phyloP scores from a whole-genome alignment of 2,797 vertebrate genomes.

The Sebastes hubbsi region DNA sequence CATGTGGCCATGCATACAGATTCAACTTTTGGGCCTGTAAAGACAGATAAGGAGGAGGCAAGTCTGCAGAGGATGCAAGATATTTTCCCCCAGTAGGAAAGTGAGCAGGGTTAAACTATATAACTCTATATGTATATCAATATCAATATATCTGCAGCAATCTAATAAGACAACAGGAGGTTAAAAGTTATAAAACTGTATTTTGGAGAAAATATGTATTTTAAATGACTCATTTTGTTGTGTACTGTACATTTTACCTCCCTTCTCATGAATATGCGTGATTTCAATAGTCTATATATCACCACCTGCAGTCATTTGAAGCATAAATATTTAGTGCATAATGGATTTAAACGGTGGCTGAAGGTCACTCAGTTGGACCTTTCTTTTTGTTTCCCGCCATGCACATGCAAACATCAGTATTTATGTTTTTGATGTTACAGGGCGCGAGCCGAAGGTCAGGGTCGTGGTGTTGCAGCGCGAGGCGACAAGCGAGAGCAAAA shows the following conservation, averaged over 20 bases:
- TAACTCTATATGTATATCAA: background rate
- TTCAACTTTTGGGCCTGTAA: slow-evolving; percentile 31
- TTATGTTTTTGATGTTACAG: slow-evolving; percentile 52
- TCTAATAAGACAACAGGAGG: background rate
- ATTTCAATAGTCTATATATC: background rate
- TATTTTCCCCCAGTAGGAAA: background rate
- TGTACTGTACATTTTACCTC: background rate
- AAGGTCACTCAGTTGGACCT: slow-evolving; percentile 3
- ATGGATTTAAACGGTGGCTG: slow-evolving; percentile 11
- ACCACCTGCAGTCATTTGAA: background rate
- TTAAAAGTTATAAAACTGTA: background rate
- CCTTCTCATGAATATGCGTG: background rate
- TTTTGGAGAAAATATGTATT: background rate
- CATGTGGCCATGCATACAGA: slow-evolving; percentile 27
- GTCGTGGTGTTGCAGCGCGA: slow-evolving; percentile 75
- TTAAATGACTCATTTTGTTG: background rate
- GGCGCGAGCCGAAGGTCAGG: slow-evolving; percentile 79
- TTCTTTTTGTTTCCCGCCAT: slow-evolving; percentile 14
- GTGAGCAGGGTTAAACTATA: background rate
- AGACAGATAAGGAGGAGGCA: slow-evolving; percentile 27
- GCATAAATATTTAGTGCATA: background rate
- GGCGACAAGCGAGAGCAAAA: slow-evolving; percentile 72
- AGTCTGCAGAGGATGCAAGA: slow-evolving; percentile 8
- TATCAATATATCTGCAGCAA: background rate
- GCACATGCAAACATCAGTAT: slow-evolving; percentile 45